These are phyloP conservation scores for Galemys pyrenaicus DNA, from an alignment of 2,113 vertebrate species.

Conservation along the genomic window DNA sequence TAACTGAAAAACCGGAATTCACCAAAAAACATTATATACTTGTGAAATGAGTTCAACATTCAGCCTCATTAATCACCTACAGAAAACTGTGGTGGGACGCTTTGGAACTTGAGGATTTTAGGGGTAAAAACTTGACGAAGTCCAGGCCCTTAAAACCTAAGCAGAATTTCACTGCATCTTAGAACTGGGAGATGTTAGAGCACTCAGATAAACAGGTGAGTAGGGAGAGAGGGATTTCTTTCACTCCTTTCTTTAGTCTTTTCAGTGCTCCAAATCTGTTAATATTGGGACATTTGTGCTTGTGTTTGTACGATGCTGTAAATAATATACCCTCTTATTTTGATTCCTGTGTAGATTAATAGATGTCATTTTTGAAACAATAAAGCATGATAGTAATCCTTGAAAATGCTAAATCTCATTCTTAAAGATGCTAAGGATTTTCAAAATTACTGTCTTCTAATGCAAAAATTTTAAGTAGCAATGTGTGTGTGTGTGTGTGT, in stretches of 20 bases:
- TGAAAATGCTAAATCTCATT: not conserved
- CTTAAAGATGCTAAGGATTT: not conserved
- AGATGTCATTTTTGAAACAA: not conserved
- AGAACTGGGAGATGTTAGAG: not conserved
- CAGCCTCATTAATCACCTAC: not conserved
- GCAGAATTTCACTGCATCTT: slow-evolving; percentile 5
- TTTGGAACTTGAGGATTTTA: not conserved
- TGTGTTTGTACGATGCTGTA: not conserved
- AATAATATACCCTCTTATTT: not conserved
- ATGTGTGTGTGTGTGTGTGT: not conserved
- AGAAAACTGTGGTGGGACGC: not conserved
- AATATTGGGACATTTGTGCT: not conserved
- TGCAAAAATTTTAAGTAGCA: not conserved
- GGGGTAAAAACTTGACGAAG: not conserved
- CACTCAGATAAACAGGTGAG: not conserved
- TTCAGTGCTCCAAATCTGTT: not conserved
- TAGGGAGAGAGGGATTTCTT: not conserved
- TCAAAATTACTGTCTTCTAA: not conserved
- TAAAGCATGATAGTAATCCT: not conserved
- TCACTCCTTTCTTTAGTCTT: not conserved
- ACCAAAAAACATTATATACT: not conserved
- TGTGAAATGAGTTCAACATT: not conserved
- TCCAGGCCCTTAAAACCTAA: not conserved
- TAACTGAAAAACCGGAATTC: slow-evolving; percentile 43
- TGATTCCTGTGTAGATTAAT: not conserved